Conservation (phyloP, 2,797 vertebrate genomes). For the Danio kyathit region DNA sequence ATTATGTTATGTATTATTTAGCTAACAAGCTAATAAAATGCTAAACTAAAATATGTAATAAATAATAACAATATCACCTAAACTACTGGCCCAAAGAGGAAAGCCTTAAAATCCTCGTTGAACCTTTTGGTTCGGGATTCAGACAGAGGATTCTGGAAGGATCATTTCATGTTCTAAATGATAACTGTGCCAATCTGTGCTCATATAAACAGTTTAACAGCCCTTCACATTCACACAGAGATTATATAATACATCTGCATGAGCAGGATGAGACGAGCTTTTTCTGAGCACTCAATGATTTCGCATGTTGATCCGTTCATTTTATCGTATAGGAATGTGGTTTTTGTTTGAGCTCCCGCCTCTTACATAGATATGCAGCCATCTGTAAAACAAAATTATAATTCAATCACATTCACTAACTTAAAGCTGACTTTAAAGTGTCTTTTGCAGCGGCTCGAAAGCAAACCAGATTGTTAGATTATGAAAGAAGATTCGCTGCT, state of each 20-base stretch:
- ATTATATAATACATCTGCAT: conserved; percentile 7
- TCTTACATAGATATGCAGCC: not conserved
- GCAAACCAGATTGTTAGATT: not conserved
- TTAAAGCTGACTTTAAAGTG: not conserved
- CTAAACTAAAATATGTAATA: not conserved
- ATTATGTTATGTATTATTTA: not conserved
- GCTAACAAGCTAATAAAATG: not conserved
- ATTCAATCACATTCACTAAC: not conserved
- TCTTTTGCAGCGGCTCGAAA: not conserved
- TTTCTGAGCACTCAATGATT: not conserved
- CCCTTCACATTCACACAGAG: not conserved
- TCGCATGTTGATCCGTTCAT: not conserved
- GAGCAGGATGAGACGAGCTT: not conserved
- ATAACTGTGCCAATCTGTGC: not conserved
- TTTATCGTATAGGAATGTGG: not conserved
- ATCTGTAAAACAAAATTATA: not conserved
- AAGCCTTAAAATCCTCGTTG: not conserved
- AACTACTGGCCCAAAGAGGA: not conserved
- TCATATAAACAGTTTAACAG: not conserved
- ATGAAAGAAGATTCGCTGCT: not conserved
- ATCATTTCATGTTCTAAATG: not conserved
- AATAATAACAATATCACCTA: not conserved
- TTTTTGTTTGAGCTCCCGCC: not conserved
- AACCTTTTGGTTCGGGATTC: no score
- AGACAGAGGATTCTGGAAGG: conserved; percentile 7